Conservation (phyloP, 2,797 vertebrate genomes). For the Loris lydekkerianus region DNA sequence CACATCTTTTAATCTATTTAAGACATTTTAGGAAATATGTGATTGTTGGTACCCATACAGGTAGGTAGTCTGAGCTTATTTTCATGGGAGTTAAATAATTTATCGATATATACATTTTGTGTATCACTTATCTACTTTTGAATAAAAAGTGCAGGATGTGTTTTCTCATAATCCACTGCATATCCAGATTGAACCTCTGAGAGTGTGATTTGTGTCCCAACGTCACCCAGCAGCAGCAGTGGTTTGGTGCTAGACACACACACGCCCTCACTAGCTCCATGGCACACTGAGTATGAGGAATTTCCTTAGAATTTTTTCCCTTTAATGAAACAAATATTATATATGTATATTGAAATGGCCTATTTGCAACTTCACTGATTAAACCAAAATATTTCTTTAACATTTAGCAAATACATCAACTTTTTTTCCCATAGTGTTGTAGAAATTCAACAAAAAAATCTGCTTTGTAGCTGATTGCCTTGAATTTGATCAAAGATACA, state of each 20-base stretch:
- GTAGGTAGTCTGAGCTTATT: background rate
- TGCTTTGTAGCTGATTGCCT: background rate
- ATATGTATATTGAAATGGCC: background rate
- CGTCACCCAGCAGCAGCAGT: background rate
- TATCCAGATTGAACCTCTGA: background rate
- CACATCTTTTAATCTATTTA: background rate
- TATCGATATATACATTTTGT: background rate
- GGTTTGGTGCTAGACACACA: background rate
- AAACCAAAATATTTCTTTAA: slow-evolving; percentile 23
- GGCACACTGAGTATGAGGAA: background rate
- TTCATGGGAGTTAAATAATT: background rate
- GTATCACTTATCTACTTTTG: background rate
- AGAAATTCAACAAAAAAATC: background rate
- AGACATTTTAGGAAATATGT: background rate
- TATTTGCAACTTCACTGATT: background rate
- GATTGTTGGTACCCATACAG: background rate
- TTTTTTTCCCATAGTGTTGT: background rate
- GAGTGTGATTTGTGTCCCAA: background rate
- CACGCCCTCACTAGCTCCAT: background rate
- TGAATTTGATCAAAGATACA: background rate
- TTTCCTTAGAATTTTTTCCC: background rate
- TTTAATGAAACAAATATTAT: background rate
- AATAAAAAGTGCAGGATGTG: background rate
- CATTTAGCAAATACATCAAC: background rate
- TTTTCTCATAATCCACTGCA: background rate